Evolutionary conservation across 2,113 vertebrate genomes (phyloP).

Genomic region (Myotis yumanensis): DNA sequence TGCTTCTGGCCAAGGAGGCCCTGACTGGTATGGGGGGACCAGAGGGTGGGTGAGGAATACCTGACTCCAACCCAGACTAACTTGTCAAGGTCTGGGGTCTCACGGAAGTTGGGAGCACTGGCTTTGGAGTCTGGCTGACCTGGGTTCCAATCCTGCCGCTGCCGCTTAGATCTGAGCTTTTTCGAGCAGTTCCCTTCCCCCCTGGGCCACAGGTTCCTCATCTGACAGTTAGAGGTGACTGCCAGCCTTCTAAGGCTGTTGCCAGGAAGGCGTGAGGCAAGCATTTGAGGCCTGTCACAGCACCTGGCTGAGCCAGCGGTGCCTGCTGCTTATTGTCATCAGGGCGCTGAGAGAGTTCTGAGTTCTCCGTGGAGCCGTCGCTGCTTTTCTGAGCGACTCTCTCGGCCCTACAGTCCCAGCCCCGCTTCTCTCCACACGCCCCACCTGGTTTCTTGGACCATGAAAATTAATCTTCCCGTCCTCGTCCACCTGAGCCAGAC

Average conservation of each 20-base stretch:
- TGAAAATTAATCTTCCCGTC: background rate
- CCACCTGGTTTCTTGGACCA: background rate
- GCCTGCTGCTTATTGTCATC: background rate
- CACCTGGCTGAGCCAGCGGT: background rate
- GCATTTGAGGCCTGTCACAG: background rate
- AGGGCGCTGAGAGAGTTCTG: background rate
- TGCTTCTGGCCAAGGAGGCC: conserved; percentile 87
- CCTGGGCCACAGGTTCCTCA: background rate
- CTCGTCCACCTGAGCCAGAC: background rate
- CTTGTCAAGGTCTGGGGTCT: background rate
- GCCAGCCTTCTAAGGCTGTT: background rate
- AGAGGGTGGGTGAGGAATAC: background rate
- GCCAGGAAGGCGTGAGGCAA: background rate
- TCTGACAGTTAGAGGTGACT: background rate
- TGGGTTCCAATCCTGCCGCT: background rate
- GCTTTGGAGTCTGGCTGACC: background rate
- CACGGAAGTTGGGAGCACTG: background rate
- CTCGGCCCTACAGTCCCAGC: background rate
- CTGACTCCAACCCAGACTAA: background rate
- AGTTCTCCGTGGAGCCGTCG: background rate
- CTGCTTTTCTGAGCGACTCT: background rate
- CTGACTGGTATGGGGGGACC: conserved; percentile 81
- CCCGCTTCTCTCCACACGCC: fast-evolving
- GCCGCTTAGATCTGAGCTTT: background rate
- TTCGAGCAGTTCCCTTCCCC: background rate